Conservation (phyloP, 2,888 invertebrate species). For the Entomobrya multifasciata region DNA sequence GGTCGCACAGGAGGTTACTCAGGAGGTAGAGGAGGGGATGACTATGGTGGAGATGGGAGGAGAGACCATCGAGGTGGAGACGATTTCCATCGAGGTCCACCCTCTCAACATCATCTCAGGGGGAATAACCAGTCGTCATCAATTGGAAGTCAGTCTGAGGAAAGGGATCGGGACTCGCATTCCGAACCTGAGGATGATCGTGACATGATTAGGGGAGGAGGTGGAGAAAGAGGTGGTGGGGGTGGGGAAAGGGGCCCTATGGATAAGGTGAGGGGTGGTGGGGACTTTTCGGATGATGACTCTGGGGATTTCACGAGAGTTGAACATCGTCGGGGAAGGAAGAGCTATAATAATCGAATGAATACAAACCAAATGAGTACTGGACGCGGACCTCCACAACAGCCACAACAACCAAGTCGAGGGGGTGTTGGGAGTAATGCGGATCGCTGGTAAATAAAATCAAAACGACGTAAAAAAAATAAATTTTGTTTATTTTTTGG, state of each 20-base stretch:
- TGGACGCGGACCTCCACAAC: background rate
- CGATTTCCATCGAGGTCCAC: constrained; percentile 26
- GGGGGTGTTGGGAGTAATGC: background rate
- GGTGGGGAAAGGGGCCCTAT: constrained; percentile 6
- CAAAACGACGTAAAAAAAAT: background rate
- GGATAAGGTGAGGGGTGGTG: constrained; percentile 22
- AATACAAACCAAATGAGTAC: constrained; percentile 14
- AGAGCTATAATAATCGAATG: constrained; percentile 9
- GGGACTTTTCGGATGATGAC: constrained; percentile 55
- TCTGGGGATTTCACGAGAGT: constrained; percentile 50
- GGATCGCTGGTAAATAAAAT: constrained; percentile 21
- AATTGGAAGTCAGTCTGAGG: constrained; percentile 61
- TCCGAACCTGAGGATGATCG: constrained; percentile 77
- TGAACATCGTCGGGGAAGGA: constrained; percentile 45
- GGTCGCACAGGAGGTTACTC: constrained; percentile 31
- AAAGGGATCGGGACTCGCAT: constrained; percentile 72
- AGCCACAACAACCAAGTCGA: background rate
- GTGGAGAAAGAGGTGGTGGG: constrained; percentile 31
- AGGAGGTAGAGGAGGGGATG: background rate
- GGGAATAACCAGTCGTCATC: constrained; percentile 25
- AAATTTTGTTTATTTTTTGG: background rate
- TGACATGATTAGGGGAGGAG: constrained; percentile 58
- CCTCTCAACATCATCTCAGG: background rate
- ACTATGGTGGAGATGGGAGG: background rate
- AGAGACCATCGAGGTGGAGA: constrained; percentile 5